Percentiles rank a stretch among this genome's conserved stretches.
Evolutionary conservation across 2,888 invertebrate species (phyloP).

Genomic region (Antitype chi): DNA sequence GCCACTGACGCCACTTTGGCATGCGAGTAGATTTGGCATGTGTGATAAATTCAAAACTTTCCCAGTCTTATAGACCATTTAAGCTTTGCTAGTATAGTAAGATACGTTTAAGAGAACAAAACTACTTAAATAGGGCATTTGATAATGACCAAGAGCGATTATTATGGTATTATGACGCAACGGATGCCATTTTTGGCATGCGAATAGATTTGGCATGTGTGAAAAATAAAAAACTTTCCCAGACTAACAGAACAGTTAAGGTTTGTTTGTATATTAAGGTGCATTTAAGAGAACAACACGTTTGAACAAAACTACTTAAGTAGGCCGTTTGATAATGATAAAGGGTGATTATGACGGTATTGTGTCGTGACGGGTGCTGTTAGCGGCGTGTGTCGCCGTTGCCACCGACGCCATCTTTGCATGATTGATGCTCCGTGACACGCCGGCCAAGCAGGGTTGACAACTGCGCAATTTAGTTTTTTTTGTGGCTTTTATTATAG

Average conservation of each 20-base stretch:
- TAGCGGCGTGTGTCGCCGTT: conserved; percentile 39
- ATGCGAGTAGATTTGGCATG: conserved; percentile 58
- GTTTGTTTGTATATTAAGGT: not conserved
- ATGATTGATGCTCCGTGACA: conserved; percentile 78
- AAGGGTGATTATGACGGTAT: conserved; percentile 42
- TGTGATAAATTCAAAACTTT: no score
- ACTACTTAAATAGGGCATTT: not conserved
- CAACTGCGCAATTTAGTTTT: conserved; percentile 14
- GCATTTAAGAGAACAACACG: not conserved
- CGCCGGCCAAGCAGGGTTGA: conserved; percentile 68
- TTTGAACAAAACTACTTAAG: conserved; percentile 1
- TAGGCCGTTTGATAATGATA: conserved; percentile 40
- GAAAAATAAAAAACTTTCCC: no score
- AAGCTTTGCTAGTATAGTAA: no score
- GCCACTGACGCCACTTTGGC: conserved; percentile 73
- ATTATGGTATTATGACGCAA: not conserved
- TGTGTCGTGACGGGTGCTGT: conserved; percentile 35
- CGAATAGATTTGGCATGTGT: no score
- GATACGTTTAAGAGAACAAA: no score
- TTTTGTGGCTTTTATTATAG: not conserved
- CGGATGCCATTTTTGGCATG: not conserved
- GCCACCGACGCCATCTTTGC: conserved; percentile 74
- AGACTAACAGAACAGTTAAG: no score
- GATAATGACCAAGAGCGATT: not conserved
- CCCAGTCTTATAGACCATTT: no score